Percentiles rank a stretch among this genome's conserved stretches.
phyloP scores from a whole-genome alignment of 2,888 invertebrate species.

The Napeogenes sylphis region DNA sequence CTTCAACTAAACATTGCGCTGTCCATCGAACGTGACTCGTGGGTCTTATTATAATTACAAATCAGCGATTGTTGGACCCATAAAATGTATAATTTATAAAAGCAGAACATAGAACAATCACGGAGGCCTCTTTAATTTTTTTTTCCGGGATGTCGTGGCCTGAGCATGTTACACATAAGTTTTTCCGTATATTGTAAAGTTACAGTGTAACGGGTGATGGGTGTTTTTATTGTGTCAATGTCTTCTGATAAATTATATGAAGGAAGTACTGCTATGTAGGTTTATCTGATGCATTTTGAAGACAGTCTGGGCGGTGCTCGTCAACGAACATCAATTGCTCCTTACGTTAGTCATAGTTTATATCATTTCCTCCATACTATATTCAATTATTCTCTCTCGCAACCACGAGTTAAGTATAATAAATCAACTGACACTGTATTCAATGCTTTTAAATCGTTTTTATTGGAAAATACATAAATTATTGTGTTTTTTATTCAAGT shows the following conservation, averaged over 20 bases:
- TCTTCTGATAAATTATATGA: conserved; percentile 43
- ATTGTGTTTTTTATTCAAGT: too few relatives aligned
- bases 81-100: conserved; percentile 74
- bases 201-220: conserved; percentile 45
- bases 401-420: conserved; percentile 16
- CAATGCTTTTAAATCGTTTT: too few relatives aligned
- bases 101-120: conserved; percentile 55
- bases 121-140: conserved; percentile 46
- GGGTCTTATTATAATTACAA: conserved; percentile 73
- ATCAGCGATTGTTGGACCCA: conserved; percentile 71
- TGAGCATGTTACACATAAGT: conserved; percentile 55
- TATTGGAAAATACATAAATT: too few relatives aligned
- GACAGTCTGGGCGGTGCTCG: conserved; percentile 14
- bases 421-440: conserved; percentile 12
- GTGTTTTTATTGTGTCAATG: conserved; percentile 44
- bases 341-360: conserved; percentile 16
- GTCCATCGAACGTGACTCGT: conserved; percentile 63
- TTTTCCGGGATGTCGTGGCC: conserved; percentile 46
- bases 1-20: conserved; percentile 38
- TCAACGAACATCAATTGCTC: conserved; percentile 13
- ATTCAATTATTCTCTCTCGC: conserved; percentile 14
- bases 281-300: conserved; percentile 33
- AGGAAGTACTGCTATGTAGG: conserved; percentile 26
- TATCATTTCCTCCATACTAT: conserved; percentile 15
- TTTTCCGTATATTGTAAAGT: conserved; percentile 52